Base-by-base conservation (phyloP, 2,888 invertebrate genomes). In the Eupithecia inturbata region DNA sequence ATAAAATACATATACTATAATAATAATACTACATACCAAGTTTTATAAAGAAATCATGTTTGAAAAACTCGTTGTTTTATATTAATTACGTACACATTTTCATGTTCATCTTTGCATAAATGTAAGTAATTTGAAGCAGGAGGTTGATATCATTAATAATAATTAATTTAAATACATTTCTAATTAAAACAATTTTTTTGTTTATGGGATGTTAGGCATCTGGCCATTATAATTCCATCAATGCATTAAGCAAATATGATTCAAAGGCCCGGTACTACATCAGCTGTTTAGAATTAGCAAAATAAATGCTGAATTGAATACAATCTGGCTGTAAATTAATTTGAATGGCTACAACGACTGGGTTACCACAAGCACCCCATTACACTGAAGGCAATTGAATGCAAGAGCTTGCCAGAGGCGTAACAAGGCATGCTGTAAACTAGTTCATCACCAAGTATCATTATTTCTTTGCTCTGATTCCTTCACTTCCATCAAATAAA, bases 291-390 rank as follows among this genome's bases (percentile, higher is more conserved):
- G 82, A 83, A 84, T 86, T 82, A 86, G 78, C 81, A 73, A 78
- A 75, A 83, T 72, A 79, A 75, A 83, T 72, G 63, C 66, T 67
- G 71, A 57, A 76, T 75, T 80, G 79, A 82, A 82, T 81, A 77
- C 75, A 78, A 83, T 84, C 82, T 74, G 80, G 72, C 71, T 81
- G 85, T 90, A 89, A 89, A 89, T 88, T 82, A 26, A 82, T 77
- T 77, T 81, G 81, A 87, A 83, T 84, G 81, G 82, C 84, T 80
- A 81, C 83, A 82, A 87, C 80, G 75, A 76, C 72, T 77, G 69
- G 67, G 69, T 76, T 69, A 82, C 81, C 77, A 82, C 84, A 82
- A 83, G 80, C 81, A 78, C 82, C 83, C 74, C 82, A 88, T 88
- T 88, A 86, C 83, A 70, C 49, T 62, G 67, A 67, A 82, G 82